These are phyloP conservation scores for Agrotis exclamationis DNA, from an alignment of 2,888 invertebrate species.

Conservation along the genomic window DNA sequence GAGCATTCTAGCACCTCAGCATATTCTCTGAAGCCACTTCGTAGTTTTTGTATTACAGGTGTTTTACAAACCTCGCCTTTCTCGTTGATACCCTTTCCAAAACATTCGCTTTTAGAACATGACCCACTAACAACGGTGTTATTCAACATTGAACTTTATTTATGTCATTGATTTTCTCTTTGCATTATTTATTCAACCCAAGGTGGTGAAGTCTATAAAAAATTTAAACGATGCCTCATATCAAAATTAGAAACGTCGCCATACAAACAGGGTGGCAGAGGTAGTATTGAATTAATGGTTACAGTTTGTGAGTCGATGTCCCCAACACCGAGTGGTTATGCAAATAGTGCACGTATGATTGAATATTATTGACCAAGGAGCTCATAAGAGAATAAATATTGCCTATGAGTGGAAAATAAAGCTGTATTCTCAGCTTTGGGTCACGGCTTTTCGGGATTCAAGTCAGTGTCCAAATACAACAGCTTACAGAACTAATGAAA, in stretches of 20 bases:
- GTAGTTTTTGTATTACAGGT: neutral
- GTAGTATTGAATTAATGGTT: too few relatives aligned
- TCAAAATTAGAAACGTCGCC: too few relatives aligned
- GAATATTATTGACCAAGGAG: neutral
- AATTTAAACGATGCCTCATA: neutral
- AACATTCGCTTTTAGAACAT: neutral
- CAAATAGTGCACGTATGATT: neutral
- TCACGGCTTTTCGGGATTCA: neutral
- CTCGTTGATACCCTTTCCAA: neutral
- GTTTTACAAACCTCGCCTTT: neutral
- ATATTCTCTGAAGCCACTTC: neutral
- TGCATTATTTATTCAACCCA: neutral
- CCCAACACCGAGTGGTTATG: neutral
- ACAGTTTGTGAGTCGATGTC: too few relatives aligned
- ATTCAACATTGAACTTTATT: neutral
- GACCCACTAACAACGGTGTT: neutral
- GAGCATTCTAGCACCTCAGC: neutral
- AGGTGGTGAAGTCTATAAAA: neutral
- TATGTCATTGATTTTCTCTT: constrained; percentile 5
- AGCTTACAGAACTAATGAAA: neutral
- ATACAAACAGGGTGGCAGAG: too few relatives aligned
- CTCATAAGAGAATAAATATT: neutral
- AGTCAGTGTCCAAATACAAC: neutral
- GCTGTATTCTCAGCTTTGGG: neutral
- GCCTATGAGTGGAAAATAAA: neutral